Conservation (phyloP, 2,888 invertebrate genomes). For the Drosophila trichaetosa region DNA sequence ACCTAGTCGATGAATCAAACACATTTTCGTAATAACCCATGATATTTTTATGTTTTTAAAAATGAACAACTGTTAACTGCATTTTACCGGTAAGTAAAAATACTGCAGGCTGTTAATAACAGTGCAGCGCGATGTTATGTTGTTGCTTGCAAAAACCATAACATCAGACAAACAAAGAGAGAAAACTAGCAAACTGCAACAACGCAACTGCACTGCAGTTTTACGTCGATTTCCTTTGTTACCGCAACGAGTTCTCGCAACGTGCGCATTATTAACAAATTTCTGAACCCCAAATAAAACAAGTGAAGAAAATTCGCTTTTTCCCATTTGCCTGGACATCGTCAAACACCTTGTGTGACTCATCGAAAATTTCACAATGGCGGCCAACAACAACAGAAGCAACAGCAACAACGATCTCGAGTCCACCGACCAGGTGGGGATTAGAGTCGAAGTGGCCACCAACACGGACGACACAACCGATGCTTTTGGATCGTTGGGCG, state of each 20-base stretch:
- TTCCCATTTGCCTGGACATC: slow-evolving; percentile 11
- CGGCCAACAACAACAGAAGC: slow-evolving; percentile 39
- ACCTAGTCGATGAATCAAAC: neutral
- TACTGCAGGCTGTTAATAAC: slow-evolving; percentile 34
- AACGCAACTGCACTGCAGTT: slow-evolving; percentile 37
- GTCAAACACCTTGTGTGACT: slow-evolving; percentile 54
- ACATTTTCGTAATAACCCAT: neutral
- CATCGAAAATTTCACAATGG: slow-evolving; percentile 66
- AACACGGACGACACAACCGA: slow-evolving; percentile 78
- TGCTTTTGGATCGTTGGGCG: slow-evolving; percentile 76
- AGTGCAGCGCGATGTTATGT: slow-evolving; percentile 13
- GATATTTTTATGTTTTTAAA: neutral
- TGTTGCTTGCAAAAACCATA: slow-evolving; percentile 10
- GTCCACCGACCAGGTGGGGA: slow-evolving; percentile 75
- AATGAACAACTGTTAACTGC: neutral
- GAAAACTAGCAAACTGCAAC: slow-evolving; percentile 34
- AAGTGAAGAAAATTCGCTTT: neutral
- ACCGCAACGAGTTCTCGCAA: slow-evolving; percentile 28
- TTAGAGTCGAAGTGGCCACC: slow-evolving; percentile 58
- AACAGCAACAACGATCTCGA: slow-evolving; percentile 48
- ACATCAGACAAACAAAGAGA: slow-evolving; percentile 49
- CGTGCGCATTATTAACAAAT: neutral
- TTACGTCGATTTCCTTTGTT: slow-evolving; percentile 48
- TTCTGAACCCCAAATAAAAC: neutral
- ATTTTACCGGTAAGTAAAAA: slow-evolving; percentile 15